Evolutionary conservation across 35 echinoderm and acorn worm genomes (phyloP).

Genomic region (Anneissia japonica): DNA sequence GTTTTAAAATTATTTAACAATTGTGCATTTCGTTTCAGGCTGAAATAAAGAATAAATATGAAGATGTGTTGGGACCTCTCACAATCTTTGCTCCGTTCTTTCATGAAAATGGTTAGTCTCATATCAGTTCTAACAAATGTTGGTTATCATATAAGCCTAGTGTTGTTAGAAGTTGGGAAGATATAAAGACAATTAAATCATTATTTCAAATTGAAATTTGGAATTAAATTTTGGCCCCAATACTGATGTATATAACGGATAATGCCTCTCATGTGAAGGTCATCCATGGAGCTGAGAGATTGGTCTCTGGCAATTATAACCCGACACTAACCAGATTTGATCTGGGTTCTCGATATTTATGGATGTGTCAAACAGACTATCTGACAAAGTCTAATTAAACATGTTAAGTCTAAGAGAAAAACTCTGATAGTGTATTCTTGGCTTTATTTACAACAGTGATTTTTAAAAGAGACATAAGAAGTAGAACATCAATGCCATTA

Average conservation of each 20-base stretch:
- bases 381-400: no score
- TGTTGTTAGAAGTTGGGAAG: neutral
- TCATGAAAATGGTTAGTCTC: conserved; percentile 73
- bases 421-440: neutral
- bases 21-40: conserved; percentile 28
- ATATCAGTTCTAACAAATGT: neutral
- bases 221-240: neutral
- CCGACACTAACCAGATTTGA: no score
- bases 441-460: neutral
- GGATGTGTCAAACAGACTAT: no score
- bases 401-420: no score
- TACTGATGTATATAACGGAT: neutral
- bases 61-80: conserved; percentile 82
- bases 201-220: neutral
- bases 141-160: neutral
- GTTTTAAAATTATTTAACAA: no score
- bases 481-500: neutral
- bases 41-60: conserved; percentile 82
- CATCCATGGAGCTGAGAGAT: neutral
- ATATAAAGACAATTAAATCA: no score
- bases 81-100: conserved; percentile 85
- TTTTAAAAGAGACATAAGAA: neutral
- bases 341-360: no score
- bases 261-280: neutral
- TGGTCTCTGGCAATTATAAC: no score